phyloP scores from a whole-genome alignment of 2,113 vertebrate genomes.

The Elephantulus edwardii region DNA sequence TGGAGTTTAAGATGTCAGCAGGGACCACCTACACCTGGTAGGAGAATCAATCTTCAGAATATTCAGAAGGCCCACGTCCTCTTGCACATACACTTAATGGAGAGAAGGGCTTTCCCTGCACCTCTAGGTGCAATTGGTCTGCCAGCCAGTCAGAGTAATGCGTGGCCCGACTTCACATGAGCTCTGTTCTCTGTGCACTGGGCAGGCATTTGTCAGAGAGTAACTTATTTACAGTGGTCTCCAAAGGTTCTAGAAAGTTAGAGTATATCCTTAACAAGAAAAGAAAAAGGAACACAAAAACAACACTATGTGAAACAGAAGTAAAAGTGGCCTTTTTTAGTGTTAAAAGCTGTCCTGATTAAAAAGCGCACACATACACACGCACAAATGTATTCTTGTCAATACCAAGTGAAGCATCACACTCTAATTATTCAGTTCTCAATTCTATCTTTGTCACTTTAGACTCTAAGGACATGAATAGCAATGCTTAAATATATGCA shows the following conservation, averaged over 20 bases:
- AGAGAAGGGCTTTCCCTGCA: conserved; percentile 4
- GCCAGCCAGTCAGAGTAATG: conserved; percentile 51
- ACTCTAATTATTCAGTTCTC: conserved; percentile 26
- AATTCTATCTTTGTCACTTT: not conserved
- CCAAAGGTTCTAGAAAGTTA: conserved; percentile 55
- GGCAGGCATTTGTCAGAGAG: conserved; percentile 37
- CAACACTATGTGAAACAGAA: not conserved
- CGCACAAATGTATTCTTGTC: not conserved
- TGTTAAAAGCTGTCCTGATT: not conserved
- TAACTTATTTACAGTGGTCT: conserved; percentile 63
- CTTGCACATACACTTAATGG: conserved; percentile 26
- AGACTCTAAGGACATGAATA: conserved; percentile 21
- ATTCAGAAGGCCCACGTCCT: conserved; percentile 26
- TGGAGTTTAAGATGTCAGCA: conserved; percentile 47
- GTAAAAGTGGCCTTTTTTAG: not conserved
- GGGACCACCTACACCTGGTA: conserved; percentile 10
- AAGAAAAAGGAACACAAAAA: conserved; percentile 3
- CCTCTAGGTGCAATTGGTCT: conserved; percentile 14
- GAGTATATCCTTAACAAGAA: conserved; percentile 9
- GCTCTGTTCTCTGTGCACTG: not conserved
- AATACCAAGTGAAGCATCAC: conserved; percentile 11
- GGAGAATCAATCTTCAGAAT: conserved; percentile 55
- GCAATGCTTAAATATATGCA: conserved; percentile 22
- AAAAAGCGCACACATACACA: not conserved
- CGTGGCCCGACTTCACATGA: not conserved